Evolutionary conservation across 2,888 invertebrate genomes (phyloP).

Genomic region (Acleris laterana): DNA sequence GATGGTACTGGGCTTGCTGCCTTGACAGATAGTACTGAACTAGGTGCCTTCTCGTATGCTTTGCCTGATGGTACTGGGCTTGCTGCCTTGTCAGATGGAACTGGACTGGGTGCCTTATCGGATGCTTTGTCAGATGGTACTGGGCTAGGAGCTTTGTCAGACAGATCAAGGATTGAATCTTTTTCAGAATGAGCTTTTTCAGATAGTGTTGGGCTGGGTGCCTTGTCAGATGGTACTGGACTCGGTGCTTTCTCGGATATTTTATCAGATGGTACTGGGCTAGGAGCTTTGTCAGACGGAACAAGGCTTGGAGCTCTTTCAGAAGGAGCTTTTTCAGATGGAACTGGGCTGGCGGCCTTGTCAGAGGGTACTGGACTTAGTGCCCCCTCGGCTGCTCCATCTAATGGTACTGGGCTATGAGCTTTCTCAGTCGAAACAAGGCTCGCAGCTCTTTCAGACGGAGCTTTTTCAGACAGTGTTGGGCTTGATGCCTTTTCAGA

Average conservation of each 20-base stretch:
- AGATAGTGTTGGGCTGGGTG: neutral
- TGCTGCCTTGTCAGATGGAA: neutral
- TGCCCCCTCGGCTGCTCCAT: neutral
- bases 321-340: neutral
- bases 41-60: slow-evolving; percentile 20
- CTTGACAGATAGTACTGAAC: slow-evolving; percentile 20
- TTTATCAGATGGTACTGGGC: slow-evolving; percentile 2
- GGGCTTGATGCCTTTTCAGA: neutral
- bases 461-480: neutral
- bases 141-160: slow-evolving; percentile 11
- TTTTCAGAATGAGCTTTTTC: slow-evolving; percentile 26
- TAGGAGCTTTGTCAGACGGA: slow-evolving; percentile 1
- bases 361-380: neutral
- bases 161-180: neutral
- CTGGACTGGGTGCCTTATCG: slow-evolving; percentile 25
- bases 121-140: slow-evolving; percentile 2
- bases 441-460: slow-evolving; percentile 19
- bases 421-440: neutral
- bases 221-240: slow-evolving; percentile 29
- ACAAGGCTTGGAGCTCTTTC: slow-evolving; percentile 5
- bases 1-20: slow-evolving; percentile 20
- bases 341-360: neutral
- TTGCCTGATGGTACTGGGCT: neutral
- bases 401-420: neutral
- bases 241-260: slow-evolving; percentile 16